These are phyloP conservation scores for Talpa occidentalis DNA, from an alignment of 2,113 vertebrate genomes.

Conservation along the genomic window DNA sequence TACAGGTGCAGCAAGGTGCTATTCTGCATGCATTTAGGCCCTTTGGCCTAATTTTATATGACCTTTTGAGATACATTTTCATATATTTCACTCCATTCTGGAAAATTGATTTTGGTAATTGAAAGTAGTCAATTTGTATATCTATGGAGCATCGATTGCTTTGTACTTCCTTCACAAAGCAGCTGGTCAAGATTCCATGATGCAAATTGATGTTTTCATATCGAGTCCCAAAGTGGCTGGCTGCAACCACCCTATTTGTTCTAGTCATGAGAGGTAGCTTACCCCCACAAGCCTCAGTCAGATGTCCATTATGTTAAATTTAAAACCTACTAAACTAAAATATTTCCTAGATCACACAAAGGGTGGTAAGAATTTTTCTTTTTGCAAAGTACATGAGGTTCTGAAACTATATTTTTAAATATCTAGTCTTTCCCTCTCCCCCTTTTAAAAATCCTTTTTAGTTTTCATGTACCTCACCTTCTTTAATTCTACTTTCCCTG, in stretches of 20 bases:
- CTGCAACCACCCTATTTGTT: not conserved
- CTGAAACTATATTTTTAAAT: not conserved
- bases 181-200: not conserved
- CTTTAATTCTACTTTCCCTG: not conserved
- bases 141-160: not conserved
- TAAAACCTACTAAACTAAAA: not conserved
- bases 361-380: not conserved
- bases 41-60: conserved; percentile 31
- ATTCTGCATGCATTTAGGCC: not conserved
- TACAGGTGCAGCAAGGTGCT: not conserved
- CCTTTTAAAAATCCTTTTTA: not conserved
- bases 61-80: conserved; percentile 57
- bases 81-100: conserved; percentile 36
- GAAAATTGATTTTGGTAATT: conserved; percentile 61
- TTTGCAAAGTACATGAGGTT: not conserved
- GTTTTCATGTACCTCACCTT: not conserved
- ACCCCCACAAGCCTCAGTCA: fast-evolving
- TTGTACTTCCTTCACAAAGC: not conserved
- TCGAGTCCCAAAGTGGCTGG: not conserved
- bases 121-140: conserved; percentile 38
- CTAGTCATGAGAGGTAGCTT: not conserved
- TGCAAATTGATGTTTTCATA: conserved; percentile 1
- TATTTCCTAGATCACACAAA: not conserved
- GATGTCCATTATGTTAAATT: not conserved
- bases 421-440: not conserved